Evolutionary conservation across 2,113 vertebrate species (phyloP), one percentile per base, ranked within the genome.

Genomic region (Promerops cafer): DNA sequence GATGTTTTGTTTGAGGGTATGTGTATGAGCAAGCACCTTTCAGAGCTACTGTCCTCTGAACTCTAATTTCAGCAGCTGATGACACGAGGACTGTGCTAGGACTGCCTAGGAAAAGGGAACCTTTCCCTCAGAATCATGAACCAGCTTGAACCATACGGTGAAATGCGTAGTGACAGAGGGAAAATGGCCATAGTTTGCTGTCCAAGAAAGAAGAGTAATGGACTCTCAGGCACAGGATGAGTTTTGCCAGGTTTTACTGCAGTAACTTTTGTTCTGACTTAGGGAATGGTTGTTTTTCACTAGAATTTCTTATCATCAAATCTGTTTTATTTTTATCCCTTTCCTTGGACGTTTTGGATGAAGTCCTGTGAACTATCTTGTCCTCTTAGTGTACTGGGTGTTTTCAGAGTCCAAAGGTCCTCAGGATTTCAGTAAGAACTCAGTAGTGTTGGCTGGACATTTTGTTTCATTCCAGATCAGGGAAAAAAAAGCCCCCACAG

Each of bases 401-500:
- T 96, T 94, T 87, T 80, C 82, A 90, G 50, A 86, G 49, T 91
- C 42, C 84, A 93, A 7, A 95, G 44, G 30, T 95, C 64, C 44
- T 78, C 79, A 68, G 52, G 24, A 66, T 96, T 94, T 97, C 85
- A 77, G 66, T 45, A 93, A 47, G 56, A 95, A 13, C 30, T 92
- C 35, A 49, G 44, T 68, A 60, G 52, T 54, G 47, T 87, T 95
- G 95, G 89, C 89, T 94, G 93, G 42, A 95, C 96, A 94, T 96
- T 93, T 75, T 91, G 72, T 96, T 92, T 94, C 86, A 66, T 95
- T 89, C 80, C 94, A 94, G 39, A 86, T 83, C n/a, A 39, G 17
- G 10, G n/a, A 0, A 5, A 22, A n/a, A 39, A 63, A 40, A 54
- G 16, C 5, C 0, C 12, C 3, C 20, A 24, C 71, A 76, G 33